Evolutionary conservation across 2,113 vertebrate species (phyloP), one percentile per base, ranked within the genome.

Genomic region (Variabilichromis moorii): DNA sequence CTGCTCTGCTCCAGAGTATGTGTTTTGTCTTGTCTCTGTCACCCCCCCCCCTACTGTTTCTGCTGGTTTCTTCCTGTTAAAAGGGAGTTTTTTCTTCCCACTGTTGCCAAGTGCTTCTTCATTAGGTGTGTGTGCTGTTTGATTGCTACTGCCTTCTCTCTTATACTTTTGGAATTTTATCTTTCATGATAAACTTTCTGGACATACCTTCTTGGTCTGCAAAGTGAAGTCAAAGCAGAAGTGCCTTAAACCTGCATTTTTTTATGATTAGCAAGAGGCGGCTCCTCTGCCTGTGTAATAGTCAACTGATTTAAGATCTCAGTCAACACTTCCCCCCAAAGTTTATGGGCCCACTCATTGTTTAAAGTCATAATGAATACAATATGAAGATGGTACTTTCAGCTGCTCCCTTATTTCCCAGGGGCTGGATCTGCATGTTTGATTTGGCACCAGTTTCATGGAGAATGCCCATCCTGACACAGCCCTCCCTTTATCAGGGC

Each of bases 41-140:
- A 17, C 24, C 24, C 2, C 7, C 7, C 24, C 1, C 4, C 7
- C 7, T 2, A 4, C 55, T 9, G 5, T 59, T 59, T 17, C 57
- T 59, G 14, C 24, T 59, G 57, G 57, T 61, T 61, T 61, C 57
- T 61, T 61, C 57, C 57, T 31, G 57, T 61, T 61, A 17, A 61
- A 17, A 31, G 8, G 14, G 57, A 31, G 26, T 31, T 31, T 61
- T 61, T 31, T 61, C 26, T 61, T 61, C 26, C 14, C 14, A 61
- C 26, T 61, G 8, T 61, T 0, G 2, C 57, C 5, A 61, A 10
- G 28, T 3, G 57, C 5, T 17, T 61, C 0, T 61, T 31, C 26
- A 59, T 16, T 59, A 59, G 54, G 24, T 55, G 6, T 14, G 54
- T 16, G 16, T 50, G 47, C 0, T 17, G 26, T 31, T 17, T 61